Conservation (phyloP, 1,140 invertebrate genomes). For the Pseudomyrmex concolor region DNA sequence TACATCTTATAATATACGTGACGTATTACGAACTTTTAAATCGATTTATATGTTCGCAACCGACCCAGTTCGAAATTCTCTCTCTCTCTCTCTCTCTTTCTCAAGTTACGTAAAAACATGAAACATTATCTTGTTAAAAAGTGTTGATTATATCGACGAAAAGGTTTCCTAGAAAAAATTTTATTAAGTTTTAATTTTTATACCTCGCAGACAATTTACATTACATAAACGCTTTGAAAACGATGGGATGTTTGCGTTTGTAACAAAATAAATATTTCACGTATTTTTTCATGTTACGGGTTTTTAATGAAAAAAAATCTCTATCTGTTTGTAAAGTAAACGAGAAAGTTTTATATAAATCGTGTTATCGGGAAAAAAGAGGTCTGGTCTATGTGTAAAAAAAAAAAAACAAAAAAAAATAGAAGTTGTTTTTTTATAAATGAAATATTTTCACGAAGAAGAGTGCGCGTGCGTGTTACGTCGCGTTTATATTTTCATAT, state of each 20-base stretch:
- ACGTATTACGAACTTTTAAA: neutral
- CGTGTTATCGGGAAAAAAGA: no score
- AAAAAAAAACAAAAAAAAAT: no score
- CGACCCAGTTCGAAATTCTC: slow-evolving; percentile 75
- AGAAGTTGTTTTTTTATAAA: no score
- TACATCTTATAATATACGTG: slow-evolving; percentile 16
- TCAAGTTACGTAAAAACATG: slow-evolving; percentile 75
- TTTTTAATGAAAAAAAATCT: no score
- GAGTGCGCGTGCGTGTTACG: neutral
- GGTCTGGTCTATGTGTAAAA: no score
- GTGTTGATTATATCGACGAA: slow-evolving; percentile 67
- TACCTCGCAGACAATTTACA: neutral
- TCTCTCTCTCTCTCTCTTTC: slow-evolving; percentile 53
- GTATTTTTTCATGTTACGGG: no score
- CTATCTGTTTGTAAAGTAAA: no score
- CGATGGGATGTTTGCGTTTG: neutral
- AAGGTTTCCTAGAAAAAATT: slow-evolving; percentile 76
- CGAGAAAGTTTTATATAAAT: no score
- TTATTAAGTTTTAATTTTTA: slow-evolving; percentile 66
- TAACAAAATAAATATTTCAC: neutral
- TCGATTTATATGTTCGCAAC: slow-evolving; percentile 46
- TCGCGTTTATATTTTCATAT: neutral
- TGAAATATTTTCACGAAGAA: no score
- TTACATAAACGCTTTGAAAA: neutral
- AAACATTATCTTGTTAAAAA: slow-evolving; percentile 75